phyloP scores from a whole-genome alignment of 2,797 vertebrate genomes.

The Sebastes minor region DNA sequence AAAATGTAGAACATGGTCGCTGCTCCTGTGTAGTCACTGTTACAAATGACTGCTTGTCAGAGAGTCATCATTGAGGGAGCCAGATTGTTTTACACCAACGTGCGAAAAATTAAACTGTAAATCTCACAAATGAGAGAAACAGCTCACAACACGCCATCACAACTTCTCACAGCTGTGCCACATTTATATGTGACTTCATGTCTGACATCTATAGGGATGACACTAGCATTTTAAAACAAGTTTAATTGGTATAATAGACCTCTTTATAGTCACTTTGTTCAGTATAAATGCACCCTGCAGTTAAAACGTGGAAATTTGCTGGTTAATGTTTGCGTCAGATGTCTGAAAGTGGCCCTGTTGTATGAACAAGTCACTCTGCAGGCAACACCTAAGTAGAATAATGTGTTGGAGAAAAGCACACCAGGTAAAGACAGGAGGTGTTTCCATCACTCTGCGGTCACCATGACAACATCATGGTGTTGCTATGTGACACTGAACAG shows the following conservation, averaged over 20 bases:
- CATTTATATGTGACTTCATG: slow-evolving; percentile 11
- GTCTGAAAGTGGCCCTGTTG: slow-evolving; percentile 11
- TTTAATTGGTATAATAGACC: not conserved
- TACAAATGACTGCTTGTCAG: slow-evolving; percentile 18
- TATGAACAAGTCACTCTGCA: slow-evolving; percentile 36
- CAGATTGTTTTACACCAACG: not conserved
- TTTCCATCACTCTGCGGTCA: slow-evolving; percentile 52
- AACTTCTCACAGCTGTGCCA: slow-evolving; percentile 4
- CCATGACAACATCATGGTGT: slow-evolving; percentile 41
- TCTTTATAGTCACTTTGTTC: slow-evolving; percentile 17
- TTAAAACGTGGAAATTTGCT: slow-evolving; percentile 47
- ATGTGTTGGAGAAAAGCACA: slow-evolving; percentile 34
- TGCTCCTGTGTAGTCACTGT: slow-evolving; percentile 13
- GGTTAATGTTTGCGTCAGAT: slow-evolving; percentile 47
- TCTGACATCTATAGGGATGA: slow-evolving; percentile 28
- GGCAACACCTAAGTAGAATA: slow-evolving; percentile 46
- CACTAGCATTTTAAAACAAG: not conserved
- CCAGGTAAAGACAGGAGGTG: slow-evolving; percentile 48
- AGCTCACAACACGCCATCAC: not conserved
- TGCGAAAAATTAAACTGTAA: slow-evolving; percentile 33
- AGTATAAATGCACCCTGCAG: not conserved
- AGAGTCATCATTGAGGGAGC: not conserved
- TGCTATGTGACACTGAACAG: slow-evolving; percentile 56
- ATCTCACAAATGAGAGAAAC: slow-evolving; percentile 28
- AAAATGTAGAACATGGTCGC: slow-evolving; percentile 26